These are phyloP conservation scores for Nettapus auritus DNA, from an alignment of 2,113 vertebrate genomes.

Conservation along the genomic window DNA sequence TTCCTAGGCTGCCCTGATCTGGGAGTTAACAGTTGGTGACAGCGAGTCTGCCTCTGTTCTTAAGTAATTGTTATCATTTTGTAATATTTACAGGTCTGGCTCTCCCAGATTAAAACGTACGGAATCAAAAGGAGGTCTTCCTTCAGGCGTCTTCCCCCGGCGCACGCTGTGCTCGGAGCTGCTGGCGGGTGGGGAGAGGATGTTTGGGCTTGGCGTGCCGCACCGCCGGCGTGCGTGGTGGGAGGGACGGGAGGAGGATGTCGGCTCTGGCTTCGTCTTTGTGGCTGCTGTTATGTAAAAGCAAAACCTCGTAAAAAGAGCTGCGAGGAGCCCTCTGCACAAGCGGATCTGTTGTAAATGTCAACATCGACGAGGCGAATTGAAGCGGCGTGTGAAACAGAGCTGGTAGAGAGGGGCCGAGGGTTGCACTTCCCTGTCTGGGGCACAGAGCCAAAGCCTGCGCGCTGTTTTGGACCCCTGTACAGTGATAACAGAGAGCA, in stretches of 20 bases:
- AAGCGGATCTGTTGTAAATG: background rate
- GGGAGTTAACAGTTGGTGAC: constrained; percentile 68
- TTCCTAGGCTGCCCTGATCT: constrained; percentile 67
- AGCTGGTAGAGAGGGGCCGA: background rate
- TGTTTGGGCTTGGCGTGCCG: background rate
- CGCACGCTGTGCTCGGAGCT: background rate
- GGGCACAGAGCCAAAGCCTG: background rate
- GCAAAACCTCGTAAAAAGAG: background rate
- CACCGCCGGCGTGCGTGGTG: background rate
- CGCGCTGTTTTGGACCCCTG: background rate
- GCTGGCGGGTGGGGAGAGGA: background rate
- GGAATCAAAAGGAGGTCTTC: constrained; percentile 47
- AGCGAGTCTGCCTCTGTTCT: constrained; percentile 68
- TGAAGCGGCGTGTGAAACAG: background rate
- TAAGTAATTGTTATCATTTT: constrained; percentile 60
- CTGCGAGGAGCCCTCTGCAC: background rate
- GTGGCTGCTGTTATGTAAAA: background rate
- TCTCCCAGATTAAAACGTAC: constrained; percentile 45
- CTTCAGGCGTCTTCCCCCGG: background rate
- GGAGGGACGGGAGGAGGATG: background rate
- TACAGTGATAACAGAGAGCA: background rate
- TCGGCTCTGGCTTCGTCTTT: background rate
- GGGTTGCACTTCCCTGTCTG: background rate
- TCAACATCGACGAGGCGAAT: background rate
- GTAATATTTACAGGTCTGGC: constrained; percentile 59